These are phyloP conservation scores for Odontocerum albicorne DNA, from an alignment of 2,888 invertebrate species.

Conservation along the genomic window DNA sequence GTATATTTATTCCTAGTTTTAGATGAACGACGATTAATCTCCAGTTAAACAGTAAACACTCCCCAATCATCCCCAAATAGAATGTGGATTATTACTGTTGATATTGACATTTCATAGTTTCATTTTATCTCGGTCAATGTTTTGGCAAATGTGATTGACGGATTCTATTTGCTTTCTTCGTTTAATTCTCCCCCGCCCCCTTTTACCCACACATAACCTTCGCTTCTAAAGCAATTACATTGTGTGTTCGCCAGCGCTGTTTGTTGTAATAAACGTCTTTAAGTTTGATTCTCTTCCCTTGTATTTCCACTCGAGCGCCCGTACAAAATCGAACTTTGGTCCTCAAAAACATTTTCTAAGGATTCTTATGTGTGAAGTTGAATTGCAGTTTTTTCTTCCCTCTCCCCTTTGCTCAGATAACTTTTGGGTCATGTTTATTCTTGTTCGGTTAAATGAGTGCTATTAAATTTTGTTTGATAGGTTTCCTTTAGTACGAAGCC, in stretches of 20 bases:
- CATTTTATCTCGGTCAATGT: no score
- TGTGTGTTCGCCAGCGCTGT: constrained; percentile 24
- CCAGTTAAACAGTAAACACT: no score
- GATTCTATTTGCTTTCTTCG: constrained; percentile 11
- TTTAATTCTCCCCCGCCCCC: constrained; percentile 3
- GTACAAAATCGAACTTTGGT: constrained; percentile 34
- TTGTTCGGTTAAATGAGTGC: constrained; percentile 28
- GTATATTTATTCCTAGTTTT: no score
- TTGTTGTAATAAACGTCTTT: constrained; percentile 36
- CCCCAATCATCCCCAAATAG: no score
- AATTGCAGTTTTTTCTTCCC: constrained; percentile 33
- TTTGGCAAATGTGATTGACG: constrained; percentile 22
- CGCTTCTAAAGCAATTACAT: neutral
- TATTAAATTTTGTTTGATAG: constrained; percentile 31
- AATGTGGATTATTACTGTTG: no score
- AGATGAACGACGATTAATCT: no score
- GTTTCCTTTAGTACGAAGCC: constrained; percentile 27
- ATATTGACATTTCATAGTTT: no score
- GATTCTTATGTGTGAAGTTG: constrained; percentile 35
- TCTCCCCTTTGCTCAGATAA: constrained; percentile 20
- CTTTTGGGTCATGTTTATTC: constrained; percentile 28
- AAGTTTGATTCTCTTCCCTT: constrained; percentile 34
- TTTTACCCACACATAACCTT: neutral
- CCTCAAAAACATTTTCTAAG: constrained; percentile 34
- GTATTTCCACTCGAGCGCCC: constrained; percentile 33